Percentiles rank a stretch among this genome's conserved stretches.
phyloP scores from a whole-genome alignment of 2,113 vertebrate genomes.

The Brachypteracias leptosomus region DNA sequence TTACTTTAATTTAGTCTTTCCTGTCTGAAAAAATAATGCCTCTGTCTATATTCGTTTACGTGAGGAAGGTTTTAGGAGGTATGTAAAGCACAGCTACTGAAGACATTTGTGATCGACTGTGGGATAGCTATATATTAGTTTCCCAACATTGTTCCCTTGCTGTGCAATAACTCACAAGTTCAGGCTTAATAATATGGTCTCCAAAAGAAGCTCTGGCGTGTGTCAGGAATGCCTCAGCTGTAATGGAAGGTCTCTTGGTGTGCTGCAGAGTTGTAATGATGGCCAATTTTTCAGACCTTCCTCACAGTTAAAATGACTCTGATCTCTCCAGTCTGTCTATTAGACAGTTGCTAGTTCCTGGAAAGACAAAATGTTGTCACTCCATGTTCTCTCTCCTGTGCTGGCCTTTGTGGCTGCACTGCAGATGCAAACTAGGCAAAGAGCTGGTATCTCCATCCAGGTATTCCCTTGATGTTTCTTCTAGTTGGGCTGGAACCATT shows the following conservation, averaged over 20 bases:
- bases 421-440: background rate
- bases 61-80: background rate
- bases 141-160: background rate
- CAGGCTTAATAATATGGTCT: background rate
- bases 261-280: background rate
- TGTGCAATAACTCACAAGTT: background rate
- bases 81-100: background rate
- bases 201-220: background rate
- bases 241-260: background rate
- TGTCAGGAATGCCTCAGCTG: background rate
- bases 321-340: background rate
- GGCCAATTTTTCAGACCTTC: background rate
- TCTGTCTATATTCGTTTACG: background rate
- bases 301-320: background rate
- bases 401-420: background rate
- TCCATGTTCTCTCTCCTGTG: fast-evolving
- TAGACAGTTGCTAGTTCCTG: background rate
- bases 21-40: background rate
- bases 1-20: background rate
- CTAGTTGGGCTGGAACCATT: background rate
- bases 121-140: background rate
- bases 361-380: background rate
- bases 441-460: background rate
- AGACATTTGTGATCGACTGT: background rate
- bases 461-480: background rate